Evolutionary conservation across 2,888 invertebrate species (phyloP).

Genomic region (Drosophila quasianomalipes): DNA sequence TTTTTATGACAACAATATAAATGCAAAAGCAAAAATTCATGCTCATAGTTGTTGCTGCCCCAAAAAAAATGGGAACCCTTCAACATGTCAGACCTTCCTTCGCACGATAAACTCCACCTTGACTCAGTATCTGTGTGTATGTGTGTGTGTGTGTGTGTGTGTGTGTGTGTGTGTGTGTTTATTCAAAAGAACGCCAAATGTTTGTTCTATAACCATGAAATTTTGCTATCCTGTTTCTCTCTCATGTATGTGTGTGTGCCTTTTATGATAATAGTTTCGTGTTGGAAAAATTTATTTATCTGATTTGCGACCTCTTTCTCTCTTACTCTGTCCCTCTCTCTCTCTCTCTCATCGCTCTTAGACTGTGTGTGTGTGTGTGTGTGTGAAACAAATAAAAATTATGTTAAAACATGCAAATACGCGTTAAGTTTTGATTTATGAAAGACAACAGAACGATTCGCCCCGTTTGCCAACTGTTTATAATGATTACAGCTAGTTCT

Average conservation of each 20-base stretch:
- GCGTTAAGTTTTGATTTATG: constrained; percentile 83
- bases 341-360: not conserved
- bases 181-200: constrained; percentile 65
- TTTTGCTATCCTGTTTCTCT: constrained; percentile 50
- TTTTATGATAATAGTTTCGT: constrained; percentile 84
- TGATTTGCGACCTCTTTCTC: constrained; percentile 55
- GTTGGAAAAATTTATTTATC: constrained; percentile 81
- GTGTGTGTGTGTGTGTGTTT: constrained; percentile 24
- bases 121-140: constrained; percentile 41
- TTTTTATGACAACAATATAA: constrained; percentile 83
- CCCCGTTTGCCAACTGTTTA: constrained; percentile 55
- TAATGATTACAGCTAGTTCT: constrained; percentile 71
- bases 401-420: constrained; percentile 84
- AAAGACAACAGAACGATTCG: constrained; percentile 52
- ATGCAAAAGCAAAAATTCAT: constrained; percentile 69
- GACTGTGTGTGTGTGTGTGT: constrained; percentile 43
- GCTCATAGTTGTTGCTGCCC: constrained; percentile 38
- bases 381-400: constrained; percentile 80
- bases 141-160: not conserved
- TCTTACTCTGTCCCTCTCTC: not conserved
- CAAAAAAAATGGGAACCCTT: constrained; percentile 64
- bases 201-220: constrained; percentile 74
- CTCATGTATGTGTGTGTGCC: constrained; percentile 44
- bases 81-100: constrained; percentile 70
- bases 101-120: constrained; percentile 77